Evolutionary conservation across 1,140 invertebrate genomes (phyloP), one percentile per base, ranked within the genome.

Genomic region (Zophobas atratus): DNA sequence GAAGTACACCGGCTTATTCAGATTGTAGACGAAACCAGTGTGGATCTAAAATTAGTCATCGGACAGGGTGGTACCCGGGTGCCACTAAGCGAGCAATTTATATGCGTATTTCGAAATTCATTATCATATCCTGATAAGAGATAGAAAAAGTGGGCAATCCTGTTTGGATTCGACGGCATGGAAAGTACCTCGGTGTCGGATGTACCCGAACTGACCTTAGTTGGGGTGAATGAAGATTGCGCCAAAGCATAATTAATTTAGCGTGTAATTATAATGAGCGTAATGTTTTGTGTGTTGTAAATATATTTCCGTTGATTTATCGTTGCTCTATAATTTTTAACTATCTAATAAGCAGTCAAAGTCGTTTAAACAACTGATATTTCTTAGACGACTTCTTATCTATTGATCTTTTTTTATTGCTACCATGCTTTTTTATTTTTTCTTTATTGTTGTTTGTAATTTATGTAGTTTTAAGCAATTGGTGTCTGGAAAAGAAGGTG

Each of bases 401-500:
- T 60, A 39, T 32, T 35, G 33, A 57, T 57, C 56, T 46, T 4
- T 41, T 48, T 67, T 67, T 67, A 41, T 67, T 67, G 8, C n/a
- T 57, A 34, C 35, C 34, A 43, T 33, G 8, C 55, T 35, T 35
- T 57, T 57, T 57, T 2, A 57, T 34, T 57, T 57, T 57, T 57
- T 57, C 33, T 57, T 57, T 57, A 35, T 57, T 53, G 49, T 53
- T 20, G 3, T 2, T 2, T 20, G 35, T 57, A 57, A 57, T 34
- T 57, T 57, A 57, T 57, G 55, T 35, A 8, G 3, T 67, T 67
- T 43, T 1, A 20, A 2, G 39, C 39, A 67, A 51, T 6, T 70
- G 63, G 35, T 39, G 43, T 32, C 38, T 34, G 34, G 20, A 35
- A 46, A 71, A 71, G 46, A 71, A 73, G 71, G 71, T 73, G 71